These are phyloP conservation scores for Orgyia antiqua DNA, from an alignment of 2,888 invertebrate species.

Conservation along the genomic window DNA sequence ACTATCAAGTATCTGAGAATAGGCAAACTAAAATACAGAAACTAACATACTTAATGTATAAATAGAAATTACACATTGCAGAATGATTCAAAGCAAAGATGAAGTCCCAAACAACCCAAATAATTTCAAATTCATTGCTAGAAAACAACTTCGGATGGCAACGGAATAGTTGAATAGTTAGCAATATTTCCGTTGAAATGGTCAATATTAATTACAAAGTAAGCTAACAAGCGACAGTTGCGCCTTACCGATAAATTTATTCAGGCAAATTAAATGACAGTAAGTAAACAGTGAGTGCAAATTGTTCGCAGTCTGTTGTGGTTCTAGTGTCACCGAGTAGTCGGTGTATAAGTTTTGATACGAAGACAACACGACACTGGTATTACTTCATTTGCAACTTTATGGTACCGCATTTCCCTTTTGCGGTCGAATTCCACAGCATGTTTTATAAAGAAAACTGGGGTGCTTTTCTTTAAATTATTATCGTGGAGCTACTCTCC, in stretches of 20 bases:
- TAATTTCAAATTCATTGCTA: slow-evolving; percentile 25
- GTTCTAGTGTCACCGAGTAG: slow-evolving; percentile 29
- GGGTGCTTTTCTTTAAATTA: slow-evolving; percentile 56
- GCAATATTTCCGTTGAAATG: slow-evolving; percentile 33
- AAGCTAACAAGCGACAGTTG: slow-evolving; percentile 26
- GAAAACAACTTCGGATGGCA: slow-evolving; percentile 16
- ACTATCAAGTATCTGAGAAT: too few relatives aligned
- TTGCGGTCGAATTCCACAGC: slow-evolving; percentile 36
- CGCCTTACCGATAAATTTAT: slow-evolving; percentile 39
- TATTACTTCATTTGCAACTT: slow-evolving; percentile 75
- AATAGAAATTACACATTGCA: too few relatives aligned
- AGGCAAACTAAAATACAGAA: too few relatives aligned
- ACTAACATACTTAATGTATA: too few relatives aligned
- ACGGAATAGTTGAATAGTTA: slow-evolving; percentile 25
- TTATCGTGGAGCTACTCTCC: slow-evolving; percentile 41
- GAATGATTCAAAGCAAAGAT: too few relatives aligned
- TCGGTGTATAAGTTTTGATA: slow-evolving; percentile 42
- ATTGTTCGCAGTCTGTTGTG: slow-evolving; percentile 44
- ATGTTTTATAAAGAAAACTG: slow-evolving; percentile 53
- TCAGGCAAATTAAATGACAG: slow-evolving; percentile 66
- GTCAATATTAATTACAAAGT: slow-evolving; percentile 59
- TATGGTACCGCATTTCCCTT: slow-evolving; percentile 55
- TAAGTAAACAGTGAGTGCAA: slow-evolving; percentile 55
- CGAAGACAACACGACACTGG: slow-evolving; percentile 52
- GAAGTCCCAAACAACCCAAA: too few relatives aligned